These are phyloP conservation scores for Tachina lurida DNA, from an alignment of 2,888 invertebrate genomes.

Conservation along the genomic window DNA sequence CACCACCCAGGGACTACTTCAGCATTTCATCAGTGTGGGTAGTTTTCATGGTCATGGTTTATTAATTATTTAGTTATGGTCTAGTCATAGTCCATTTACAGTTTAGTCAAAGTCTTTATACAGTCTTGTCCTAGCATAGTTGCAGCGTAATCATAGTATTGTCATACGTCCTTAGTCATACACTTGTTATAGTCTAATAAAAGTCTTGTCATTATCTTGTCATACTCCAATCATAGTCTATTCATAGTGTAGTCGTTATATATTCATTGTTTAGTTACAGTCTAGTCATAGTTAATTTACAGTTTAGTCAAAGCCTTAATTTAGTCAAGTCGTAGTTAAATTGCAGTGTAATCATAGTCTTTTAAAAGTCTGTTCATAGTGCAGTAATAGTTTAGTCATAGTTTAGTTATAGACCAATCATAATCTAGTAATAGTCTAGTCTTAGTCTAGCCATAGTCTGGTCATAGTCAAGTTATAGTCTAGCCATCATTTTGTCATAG, in stretches of 20 bases:
- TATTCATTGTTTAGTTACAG: too few species aligned
- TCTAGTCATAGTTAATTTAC: too few species aligned
- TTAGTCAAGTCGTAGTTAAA: background rate
- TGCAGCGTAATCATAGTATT: too few species aligned
- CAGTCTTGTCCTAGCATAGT: too few species aligned
- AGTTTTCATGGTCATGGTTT: too few species aligned
- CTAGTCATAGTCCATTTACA: slow-evolving; percentile 1
- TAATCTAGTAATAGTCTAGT: too few species aligned
- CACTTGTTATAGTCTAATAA: slow-evolving; percentile 1
- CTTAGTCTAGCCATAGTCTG: background rate
- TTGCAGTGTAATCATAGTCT: background rate
- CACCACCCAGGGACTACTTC: too few species aligned
- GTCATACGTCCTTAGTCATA: background rate
- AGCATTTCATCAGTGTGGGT: too few species aligned
- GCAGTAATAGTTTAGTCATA: background rate
- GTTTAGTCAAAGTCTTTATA: too few species aligned
- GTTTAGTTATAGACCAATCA: background rate
- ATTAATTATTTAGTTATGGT: background rate
- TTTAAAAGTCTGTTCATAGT: too few species aligned
- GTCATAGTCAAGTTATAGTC: background rate
- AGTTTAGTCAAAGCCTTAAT: background rate
- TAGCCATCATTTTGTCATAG: slow-evolving; percentile 3
- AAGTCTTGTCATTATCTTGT: background rate
- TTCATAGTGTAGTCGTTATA: too few species aligned
- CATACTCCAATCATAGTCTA: too few species aligned